A percentile compares a stretch with the other conserved stretches of the same genome.
These are phyloP conservation scores for Tipula unca DNA, from an alignment of 2,888 invertebrate genomes.

Conservation along the genomic window DNA sequence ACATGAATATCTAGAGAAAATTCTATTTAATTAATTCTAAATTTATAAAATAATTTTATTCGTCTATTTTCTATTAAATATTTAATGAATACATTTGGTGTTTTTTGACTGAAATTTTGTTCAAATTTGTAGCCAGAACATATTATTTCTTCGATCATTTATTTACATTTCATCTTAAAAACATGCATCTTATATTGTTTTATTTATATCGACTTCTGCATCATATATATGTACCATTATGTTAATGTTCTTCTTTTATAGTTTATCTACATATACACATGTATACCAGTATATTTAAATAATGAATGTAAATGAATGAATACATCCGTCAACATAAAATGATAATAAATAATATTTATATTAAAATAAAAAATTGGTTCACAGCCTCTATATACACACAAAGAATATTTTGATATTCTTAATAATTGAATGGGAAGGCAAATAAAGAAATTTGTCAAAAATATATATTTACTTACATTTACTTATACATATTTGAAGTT, in stretches of 20 bases:
- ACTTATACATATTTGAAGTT: background rate
- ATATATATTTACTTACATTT: background rate
- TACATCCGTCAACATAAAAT: background rate
- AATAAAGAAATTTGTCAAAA: background rate
- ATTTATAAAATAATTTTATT: background rate
- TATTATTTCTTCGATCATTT: background rate
- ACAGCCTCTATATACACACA: background rate
- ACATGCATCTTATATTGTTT: background rate
- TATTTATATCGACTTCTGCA: background rate
- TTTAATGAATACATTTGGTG: background rate
- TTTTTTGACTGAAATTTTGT: background rate
- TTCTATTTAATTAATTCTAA: background rate
- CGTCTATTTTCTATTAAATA: background rate
- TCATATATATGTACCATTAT: background rate
- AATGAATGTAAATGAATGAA: background rate
- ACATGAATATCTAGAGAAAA: no score
- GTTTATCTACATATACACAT: background rate
- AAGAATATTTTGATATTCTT: background rate
- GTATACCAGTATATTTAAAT: background rate
- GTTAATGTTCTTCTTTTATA: background rate
- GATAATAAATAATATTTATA: conserved; percentile 14
- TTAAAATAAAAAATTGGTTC: background rate
- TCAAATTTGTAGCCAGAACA: background rate
- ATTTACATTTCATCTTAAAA: background rate
- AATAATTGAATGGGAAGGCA: background rate